phyloP scores from a whole-genome alignment of 2,888 invertebrate species.

The Himalopsyche tibetana region DNA sequence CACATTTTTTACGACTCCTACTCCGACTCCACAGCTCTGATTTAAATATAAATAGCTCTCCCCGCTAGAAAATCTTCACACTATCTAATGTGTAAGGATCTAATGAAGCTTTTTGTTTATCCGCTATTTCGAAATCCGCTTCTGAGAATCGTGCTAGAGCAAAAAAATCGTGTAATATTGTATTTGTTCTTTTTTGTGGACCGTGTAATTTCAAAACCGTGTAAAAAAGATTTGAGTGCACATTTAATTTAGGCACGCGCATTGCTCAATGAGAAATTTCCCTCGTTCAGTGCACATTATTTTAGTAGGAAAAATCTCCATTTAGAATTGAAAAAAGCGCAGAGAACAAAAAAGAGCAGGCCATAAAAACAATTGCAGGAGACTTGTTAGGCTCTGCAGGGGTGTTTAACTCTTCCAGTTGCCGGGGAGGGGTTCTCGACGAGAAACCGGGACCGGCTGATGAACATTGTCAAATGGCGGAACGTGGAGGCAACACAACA shows the following conservation, averaged over 20 bases:
- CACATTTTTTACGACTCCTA: no score
- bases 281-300: constrained; percentile 31
- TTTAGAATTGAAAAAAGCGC: constrained; percentile 59
- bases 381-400: constrained; percentile 51
- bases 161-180: no score
- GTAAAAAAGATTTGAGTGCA: background rate
- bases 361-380: constrained; percentile 62
- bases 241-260: background rate
- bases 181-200: no score
- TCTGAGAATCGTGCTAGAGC: no score
- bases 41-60: no score
- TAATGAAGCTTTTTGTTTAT: no score
- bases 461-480: constrained; percentile 39
- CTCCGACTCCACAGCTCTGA: no score
- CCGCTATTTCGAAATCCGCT: no score
- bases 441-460: constrained; percentile 44
- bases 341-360: constrained; percentile 53
- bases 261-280: constrained; percentile 4
- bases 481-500: constrained; percentile 7
- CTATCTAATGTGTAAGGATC: no score
- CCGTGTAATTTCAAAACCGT: no score
- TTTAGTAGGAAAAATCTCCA: constrained; percentile 46
- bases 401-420: constrained; percentile 50
- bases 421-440: constrained; percentile 45
- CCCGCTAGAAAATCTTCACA: no score